Evolutionary conservation across 2,888 invertebrate genomes (phyloP).

Genomic region (Cynaeus angustus): DNA sequence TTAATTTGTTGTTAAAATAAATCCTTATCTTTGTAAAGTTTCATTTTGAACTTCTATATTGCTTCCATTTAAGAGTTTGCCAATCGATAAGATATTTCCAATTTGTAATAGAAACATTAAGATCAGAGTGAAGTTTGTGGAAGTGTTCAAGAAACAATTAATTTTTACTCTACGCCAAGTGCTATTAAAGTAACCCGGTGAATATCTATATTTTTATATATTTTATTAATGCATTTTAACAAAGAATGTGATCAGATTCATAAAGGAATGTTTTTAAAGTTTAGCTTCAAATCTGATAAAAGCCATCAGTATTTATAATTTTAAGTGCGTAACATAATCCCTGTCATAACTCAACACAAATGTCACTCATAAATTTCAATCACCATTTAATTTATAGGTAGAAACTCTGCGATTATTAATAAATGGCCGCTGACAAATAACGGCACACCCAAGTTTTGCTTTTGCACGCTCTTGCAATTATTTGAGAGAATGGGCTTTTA

Average conservation of each 20-base stretch:
- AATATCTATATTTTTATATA: not conserved
- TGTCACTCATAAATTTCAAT: constrained; percentile 9
- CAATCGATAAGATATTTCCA: not conserved
- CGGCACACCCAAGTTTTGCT: constrained; percentile 11
- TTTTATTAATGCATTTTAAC: not conserved
- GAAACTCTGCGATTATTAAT: constrained; percentile 9
- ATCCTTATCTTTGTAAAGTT: not conserved
- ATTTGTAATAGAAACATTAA: not conserved
- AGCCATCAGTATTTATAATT: not conserved
- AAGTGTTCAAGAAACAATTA: constrained; percentile 3
- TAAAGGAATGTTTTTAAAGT: not conserved
- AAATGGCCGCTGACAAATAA: not conserved
- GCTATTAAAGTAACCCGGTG: not conserved
- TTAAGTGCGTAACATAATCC: not conserved
- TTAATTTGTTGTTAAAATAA: not conserved
- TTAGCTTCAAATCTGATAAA: too few species aligned
- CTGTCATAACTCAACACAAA: not conserved
- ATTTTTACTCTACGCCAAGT: not conserved
- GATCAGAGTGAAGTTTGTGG: not conserved
- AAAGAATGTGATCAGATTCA: not conserved
- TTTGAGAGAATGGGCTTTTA: not conserved
- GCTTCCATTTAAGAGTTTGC: not conserved
- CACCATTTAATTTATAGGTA: constrained; percentile 3
- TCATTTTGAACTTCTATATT: not conserved
- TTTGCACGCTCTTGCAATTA: not conserved